Evolutionary conservation across 2,797 vertebrate genomes (phyloP).

Genomic region (Triplophysa bombifrons): DNA sequence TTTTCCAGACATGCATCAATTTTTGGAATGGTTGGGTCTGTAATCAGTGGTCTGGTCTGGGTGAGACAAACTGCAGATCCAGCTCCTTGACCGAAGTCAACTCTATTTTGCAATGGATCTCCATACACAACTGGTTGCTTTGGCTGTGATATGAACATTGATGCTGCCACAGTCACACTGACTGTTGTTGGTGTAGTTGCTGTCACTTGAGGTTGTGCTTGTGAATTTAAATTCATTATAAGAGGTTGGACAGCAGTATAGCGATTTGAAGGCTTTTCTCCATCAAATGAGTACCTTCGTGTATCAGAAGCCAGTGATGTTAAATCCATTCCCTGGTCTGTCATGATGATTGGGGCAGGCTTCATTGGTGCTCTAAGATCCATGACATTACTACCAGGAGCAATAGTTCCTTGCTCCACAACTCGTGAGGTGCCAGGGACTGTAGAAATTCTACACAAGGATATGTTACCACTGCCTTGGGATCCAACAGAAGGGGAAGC

Average conservation of each 20-base stretch:
- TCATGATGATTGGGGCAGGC: slow-evolving; percentile 93
- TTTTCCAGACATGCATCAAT: slow-evolving; percentile 86
- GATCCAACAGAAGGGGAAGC: slow-evolving; percentile 73
- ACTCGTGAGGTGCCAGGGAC: slow-evolving; percentile 84
- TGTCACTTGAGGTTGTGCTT: slow-evolving; percentile 88
- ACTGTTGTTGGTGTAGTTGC: slow-evolving; percentile 86
- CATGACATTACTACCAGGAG: slow-evolving; percentile 80
- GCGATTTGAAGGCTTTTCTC: slow-evolving; percentile 84
- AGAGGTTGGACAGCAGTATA: slow-evolving; percentile 93
- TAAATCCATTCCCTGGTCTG: slow-evolving; percentile 98
- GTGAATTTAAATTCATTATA: slow-evolving; percentile 96
- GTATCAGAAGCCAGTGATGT: slow-evolving; percentile 93
- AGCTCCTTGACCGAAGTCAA: slow-evolving; percentile 92
- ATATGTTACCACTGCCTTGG: slow-evolving; percentile 88
- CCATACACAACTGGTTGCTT: slow-evolving; percentile 92
- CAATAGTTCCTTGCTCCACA: slow-evolving; percentile 81
- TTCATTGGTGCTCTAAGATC: slow-evolving; percentile 90
- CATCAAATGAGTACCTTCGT: slow-evolving; percentile 88
- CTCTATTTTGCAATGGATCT: slow-evolving; percentile 92
- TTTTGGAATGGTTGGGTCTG: slow-evolving; percentile 77
- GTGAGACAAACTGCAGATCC: slow-evolving; percentile 92
- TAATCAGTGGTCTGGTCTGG: slow-evolving; percentile 82
- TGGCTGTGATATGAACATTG: slow-evolving; percentile 87
- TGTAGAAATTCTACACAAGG: slow-evolving; percentile 89
- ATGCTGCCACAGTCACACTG: slow-evolving; percentile 87